Percentiles rank a stretch among this genome's conserved stretches.
phyloP scores from a whole-genome alignment of 2,113 vertebrate species.

The Melanotaenia duboulayi region DNA sequence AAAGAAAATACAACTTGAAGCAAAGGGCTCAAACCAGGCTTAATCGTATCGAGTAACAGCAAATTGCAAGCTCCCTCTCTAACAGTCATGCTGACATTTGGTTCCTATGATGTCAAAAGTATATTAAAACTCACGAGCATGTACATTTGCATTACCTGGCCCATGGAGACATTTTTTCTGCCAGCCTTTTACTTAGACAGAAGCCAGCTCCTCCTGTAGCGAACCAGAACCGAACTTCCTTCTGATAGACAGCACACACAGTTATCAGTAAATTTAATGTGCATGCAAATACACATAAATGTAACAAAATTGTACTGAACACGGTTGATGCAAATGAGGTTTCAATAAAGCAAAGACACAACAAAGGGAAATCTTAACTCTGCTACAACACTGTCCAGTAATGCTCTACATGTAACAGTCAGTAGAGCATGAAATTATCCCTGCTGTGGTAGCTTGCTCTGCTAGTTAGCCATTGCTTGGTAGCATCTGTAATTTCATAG shows the following conservation, averaged over 20 bases:
- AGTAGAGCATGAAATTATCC: background rate
- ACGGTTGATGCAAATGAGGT: background rate
- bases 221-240: constrained; percentile 92
- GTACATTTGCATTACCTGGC: constrained; percentile 84
- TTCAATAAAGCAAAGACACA: background rate
- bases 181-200: constrained; percentile 89
- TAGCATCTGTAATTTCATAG: background rate
- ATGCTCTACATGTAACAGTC: background rate
- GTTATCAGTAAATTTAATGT: background rate
- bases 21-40: background rate
- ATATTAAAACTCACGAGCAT: background rate
- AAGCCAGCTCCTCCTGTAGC: constrained; percentile 95
- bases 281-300: background rate
- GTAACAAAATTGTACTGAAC: background rate
- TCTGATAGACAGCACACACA: constrained; percentile 76
- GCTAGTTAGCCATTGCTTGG: background rate
- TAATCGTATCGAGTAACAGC: background rate
- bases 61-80: background rate
- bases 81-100: background rate
- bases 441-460: background rate
- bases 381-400: background rate
- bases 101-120: background rate
- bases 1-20: background rate
- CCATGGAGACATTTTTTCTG: constrained; percentile 91
- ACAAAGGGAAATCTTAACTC: background rate